Evolutionary conservation across 1,140 invertebrate species (phyloP).

Genomic region (Tenebrio molitor): DNA sequence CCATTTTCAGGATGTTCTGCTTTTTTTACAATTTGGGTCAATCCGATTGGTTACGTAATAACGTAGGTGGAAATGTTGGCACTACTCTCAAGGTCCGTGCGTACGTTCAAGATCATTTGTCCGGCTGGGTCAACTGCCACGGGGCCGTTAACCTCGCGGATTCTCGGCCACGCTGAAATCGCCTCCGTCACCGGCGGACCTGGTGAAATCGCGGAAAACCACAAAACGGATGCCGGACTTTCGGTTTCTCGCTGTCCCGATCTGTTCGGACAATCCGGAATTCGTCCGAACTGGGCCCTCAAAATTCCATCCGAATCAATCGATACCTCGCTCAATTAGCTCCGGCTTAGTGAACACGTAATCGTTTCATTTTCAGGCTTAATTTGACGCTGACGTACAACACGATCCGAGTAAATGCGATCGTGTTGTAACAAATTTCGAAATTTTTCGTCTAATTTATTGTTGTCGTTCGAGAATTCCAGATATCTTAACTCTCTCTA

Average conservation of each 20-base stretch:
- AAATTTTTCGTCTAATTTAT: not conserved
- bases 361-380: slow-evolving; percentile 12
- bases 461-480: too few relatives aligned
- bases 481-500: too few relatives aligned
- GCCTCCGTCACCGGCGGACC: not conserved
- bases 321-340: slow-evolving; percentile 10
- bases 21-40: slow-evolving; percentile 48
- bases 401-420: not conserved
- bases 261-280: too few relatives aligned
- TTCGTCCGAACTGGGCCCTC: slow-evolving; percentile 11
- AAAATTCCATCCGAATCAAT: slow-evolving; percentile 7
- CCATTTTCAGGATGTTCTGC: slow-evolving; percentile 31
- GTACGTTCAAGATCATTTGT: slow-evolving; percentile 49
- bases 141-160: slow-evolving; percentile 42
- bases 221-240: slow-evolving; percentile 11
- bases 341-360: slow-evolving; percentile 10
- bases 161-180: slow-evolving; percentile 28
- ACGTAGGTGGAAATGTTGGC: slow-evolving; percentile 50
- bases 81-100: slow-evolving; percentile 48
- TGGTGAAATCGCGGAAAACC: slow-evolving; percentile 3
- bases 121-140: slow-evolving; percentile 49
- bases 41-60: slow-evolving; percentile 44
- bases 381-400: not conserved
- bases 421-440: slow-evolving; percentile 6
- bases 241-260: not conserved